Evolutionary conservation across 2,888 invertebrate genomes (phyloP).

Genomic region (Hybos culiciformis): DNA sequence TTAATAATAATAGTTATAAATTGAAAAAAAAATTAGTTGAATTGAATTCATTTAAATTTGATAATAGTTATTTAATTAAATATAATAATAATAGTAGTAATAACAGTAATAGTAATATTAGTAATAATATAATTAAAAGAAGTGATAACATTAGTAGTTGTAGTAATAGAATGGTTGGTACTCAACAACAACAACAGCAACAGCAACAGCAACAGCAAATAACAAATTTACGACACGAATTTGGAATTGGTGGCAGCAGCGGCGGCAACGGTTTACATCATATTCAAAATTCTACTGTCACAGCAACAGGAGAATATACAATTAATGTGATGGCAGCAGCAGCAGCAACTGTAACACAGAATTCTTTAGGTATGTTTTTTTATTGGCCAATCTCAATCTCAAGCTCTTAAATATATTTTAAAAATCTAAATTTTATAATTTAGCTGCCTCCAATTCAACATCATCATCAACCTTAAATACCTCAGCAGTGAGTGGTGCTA

Average conservation of each 20-base stretch:
- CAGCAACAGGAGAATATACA: constrained; percentile 8
- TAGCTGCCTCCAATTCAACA: background rate
- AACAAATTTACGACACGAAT: constrained; percentile 10
- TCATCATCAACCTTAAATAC: background rate
- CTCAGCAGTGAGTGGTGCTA: constrained; percentile 1
- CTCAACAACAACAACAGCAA: constrained; percentile 9
- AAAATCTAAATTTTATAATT: too few species aligned
- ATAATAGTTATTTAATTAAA: constrained; percentile 5
- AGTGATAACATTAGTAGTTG: constrained; percentile 10
- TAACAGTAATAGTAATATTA: constrained; percentile 8
- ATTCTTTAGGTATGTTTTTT: constrained; percentile 3
- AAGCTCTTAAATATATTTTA: background rate
- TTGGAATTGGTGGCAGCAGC: constrained; percentile 9
- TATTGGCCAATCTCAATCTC: background rate
- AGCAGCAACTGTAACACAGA: constrained; percentile 8
- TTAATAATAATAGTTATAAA: too few species aligned
- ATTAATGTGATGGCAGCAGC: constrained; percentile 11
- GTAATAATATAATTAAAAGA: constrained; percentile 1
- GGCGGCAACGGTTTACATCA: constrained; percentile 3
- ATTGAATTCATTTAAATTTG: too few species aligned
- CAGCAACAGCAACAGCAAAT: too few species aligned
- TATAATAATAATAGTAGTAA: constrained; percentile 12
- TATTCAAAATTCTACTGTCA: constrained; percentile 6
- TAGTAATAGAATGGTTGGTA: constrained; percentile 10
- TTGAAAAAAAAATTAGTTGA: too few species aligned